phyloP scores from a whole-genome alignment of 2,888 invertebrate species.

The Acrobeloides nanus region DNA sequence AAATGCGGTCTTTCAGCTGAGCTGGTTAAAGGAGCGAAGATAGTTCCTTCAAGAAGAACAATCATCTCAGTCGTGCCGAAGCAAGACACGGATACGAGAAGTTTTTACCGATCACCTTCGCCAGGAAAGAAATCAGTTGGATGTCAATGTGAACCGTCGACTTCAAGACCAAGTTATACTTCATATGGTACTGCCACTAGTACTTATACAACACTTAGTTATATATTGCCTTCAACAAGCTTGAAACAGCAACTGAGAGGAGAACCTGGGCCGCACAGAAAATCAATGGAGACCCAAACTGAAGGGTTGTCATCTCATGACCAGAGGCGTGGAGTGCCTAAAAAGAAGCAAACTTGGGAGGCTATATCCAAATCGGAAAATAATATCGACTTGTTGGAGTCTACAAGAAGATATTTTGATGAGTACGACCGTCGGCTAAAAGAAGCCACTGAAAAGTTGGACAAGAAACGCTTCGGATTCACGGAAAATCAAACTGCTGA shows the following conservation, averaged over 20 bases:
- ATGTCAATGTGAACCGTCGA: constrained; percentile 14
- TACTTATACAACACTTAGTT: too few species aligned
- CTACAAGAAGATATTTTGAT: constrained; percentile 41
- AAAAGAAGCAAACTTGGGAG: too few species aligned
- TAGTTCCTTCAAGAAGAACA: constrained; percentile 29
- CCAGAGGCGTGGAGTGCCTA: too few species aligned
- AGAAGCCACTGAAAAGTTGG: constrained; percentile 25
- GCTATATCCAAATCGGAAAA: constrained; percentile 1
- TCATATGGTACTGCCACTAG: too few species aligned
- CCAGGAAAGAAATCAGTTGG: constrained; percentile 17
- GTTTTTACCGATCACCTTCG: too few species aligned
- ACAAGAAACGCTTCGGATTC: constrained; percentile 28
- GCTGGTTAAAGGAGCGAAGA: constrained; percentile 40
- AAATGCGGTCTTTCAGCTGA: constrained; percentile 50
- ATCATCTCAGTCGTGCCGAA: too few species aligned
- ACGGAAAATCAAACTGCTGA: constrained; percentile 31
- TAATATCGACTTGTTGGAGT: constrained; percentile 36
- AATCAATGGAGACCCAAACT: too few species aligned
- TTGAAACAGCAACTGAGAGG: constrained; percentile 25
- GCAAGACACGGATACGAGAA: too few species aligned
- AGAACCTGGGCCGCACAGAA: too few species aligned
- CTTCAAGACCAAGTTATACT: neutral
- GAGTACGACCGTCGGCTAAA: constrained; percentile 45
- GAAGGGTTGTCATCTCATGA: too few species aligned
- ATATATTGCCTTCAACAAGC: constrained; percentile 22